phyloP scores from a whole-genome alignment of 2,113 vertebrate species.

The Sylvietta virens region DNA sequence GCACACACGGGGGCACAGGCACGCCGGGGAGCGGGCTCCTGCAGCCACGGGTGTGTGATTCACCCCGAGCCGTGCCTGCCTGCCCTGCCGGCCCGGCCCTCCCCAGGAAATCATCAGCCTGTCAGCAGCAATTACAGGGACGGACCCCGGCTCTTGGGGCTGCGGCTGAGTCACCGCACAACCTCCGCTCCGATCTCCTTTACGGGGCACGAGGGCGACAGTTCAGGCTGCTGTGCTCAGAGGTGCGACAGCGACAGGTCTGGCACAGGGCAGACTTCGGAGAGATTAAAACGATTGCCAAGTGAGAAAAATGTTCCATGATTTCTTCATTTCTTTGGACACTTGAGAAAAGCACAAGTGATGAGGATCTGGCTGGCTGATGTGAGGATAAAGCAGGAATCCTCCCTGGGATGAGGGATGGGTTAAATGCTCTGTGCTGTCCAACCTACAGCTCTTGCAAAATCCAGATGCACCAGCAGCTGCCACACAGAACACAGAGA shows the following conservation, averaged over 20 bases:
- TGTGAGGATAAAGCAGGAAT: not conserved
- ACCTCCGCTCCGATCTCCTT: not conserved
- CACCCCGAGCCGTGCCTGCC: not conserved
- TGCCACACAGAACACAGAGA: not conserved
- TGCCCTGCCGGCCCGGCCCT: not conserved
- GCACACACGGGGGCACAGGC: not conserved
- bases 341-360: not conserved
- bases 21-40: fast-evolving
- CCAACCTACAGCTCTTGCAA: not conserved
- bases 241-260: not conserved
- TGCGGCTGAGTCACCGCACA: not conserved
- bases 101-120: not conserved
- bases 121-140: not conserved
- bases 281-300: not conserved
- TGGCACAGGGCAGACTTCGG: fast-evolving
- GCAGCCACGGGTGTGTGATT: not conserved
- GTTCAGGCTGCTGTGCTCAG: not conserved
- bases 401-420: not conserved
- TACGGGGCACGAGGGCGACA: not conserved
- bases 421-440: not conserved
- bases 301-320: fast-evolving
- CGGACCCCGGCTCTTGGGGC: not conserved
- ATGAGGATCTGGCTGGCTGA: not conserved
- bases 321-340: not conserved
- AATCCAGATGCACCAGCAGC: not conserved